Conservation (phyloP, 53 echinoderm and acorn worm genomes). For the Holothuria leucospilota region DNA sequence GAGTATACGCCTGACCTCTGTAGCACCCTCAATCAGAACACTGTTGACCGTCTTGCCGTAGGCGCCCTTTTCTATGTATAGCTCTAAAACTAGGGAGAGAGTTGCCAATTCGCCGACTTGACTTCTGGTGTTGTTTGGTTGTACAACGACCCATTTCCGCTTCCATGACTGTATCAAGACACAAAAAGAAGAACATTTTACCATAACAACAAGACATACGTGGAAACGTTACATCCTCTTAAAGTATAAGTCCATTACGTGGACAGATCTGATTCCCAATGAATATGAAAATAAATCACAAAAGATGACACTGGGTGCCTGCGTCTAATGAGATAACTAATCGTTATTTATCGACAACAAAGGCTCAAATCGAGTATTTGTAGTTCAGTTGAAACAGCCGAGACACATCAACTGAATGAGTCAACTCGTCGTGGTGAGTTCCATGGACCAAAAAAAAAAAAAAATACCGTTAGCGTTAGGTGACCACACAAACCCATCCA, state of each 20-base stretch:
- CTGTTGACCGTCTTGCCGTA: constrained; percentile 87
- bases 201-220: constrained; percentile 6
- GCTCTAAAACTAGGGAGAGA: constrained; percentile 75
- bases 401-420: too few relatives aligned
- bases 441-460: too few relatives aligned
- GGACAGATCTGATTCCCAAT: too few relatives aligned
- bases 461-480: too few relatives aligned
- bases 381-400: too few relatives aligned
- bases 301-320: too few relatives aligned
- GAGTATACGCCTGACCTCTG: constrained; percentile 61
- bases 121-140: constrained; percentile 74
- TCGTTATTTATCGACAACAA: too few relatives aligned
- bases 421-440: too few relatives aligned
- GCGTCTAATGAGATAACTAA: neutral
- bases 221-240: neutral
- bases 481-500: too few relatives aligned
- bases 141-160: constrained; percentile 80
- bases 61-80: constrained; percentile 88
- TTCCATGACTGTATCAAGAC: constrained; percentile 81
- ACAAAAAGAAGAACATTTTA: neutral
- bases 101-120: constrained; percentile 49
- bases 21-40: constrained; percentile 75
- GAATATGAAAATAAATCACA: too few relatives aligned
- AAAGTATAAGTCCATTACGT: neutral
- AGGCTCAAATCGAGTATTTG: too few relatives aligned